Evolutionary conservation across 2,888 invertebrate species (phyloP), one percentile per base, ranked within the genome.

Genomic region (Dynastes grantii): DNA sequence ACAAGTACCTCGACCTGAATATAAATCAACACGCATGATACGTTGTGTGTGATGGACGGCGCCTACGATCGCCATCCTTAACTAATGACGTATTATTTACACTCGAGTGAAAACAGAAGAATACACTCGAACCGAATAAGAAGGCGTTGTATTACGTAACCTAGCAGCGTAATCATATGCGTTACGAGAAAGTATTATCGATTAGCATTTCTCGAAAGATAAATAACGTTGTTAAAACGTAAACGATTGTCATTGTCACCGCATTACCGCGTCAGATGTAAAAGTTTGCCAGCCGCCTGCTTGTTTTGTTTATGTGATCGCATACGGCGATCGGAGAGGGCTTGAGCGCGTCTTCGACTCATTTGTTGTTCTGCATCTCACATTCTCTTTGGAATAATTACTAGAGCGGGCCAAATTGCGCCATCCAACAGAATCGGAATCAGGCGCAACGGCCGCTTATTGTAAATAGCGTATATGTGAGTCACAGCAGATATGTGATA

Each of bases 211-310:
- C 22, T 55, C 45, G 45, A 45, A 45, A 55, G n/a, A 63, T 27
- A 27, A 63, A 63, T 13, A 22, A 29, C 16, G n/a, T 29, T 27
- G 61, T 29, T 1, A 22, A 61, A 32, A 55, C 55, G 55, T 55
- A 55, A 55, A 55, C 55, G 55, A 55, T 68, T 22, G 51, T 51
- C 67, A 67, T 68, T 53, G 49, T 68, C 29, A 51, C 68, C 49
- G 40, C 68, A 68, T 68, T 65, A 68, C 40, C 58, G 49, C 73
- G 78, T 71, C 58, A 78, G 76, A 79, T 79, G 79, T 79, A 73
- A 65, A 87, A 88, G 88, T 88, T 89, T 88, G 89, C 89, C 89
- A 88, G 88, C 89, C 88, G 87, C 88, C 85, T 84, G 87, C 87
- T 87, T 87, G 83, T 84, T 84, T 83, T 84, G 82, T 75, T 55